Evolutionary conservation across 2,113 vertebrate species (phyloP), one percentile per base, ranked within the genome.

Genomic region (Cebidichthys violaceus): DNA sequence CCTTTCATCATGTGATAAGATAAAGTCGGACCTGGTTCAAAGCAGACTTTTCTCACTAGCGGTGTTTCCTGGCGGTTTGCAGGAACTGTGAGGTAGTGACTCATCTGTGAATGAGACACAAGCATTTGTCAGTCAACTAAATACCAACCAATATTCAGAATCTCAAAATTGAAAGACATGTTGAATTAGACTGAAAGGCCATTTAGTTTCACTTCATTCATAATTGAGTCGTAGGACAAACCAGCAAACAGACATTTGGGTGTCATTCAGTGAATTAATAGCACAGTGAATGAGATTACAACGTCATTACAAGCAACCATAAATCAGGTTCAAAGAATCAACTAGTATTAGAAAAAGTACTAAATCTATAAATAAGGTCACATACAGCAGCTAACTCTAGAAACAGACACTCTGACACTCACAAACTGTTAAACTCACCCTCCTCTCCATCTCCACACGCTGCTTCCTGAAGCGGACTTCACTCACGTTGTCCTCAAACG

Each of bases 11-110:
- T 7, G 50, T 0, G 3, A 62, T 14, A 1, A n/a, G 68, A 50
- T 60, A 3, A 11, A 43, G 20, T 22, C n/a, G 75, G 82, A 98
- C 98, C 97, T 96, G 97, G 95, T 82, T 96, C 95, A 1, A 97
- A 96, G 45, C 95, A 93, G 29, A 97, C 96, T 89, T 96, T 95
- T 17, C 95, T 96, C 90, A 96, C 95, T 27, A 96, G 93, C 1
- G 97, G 94, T 0, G 95, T 96, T 60, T 96, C 97, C 14, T 96
- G 83, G 13, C 92, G 95, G 84, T 97, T 96, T 0, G 96, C 94
- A 0, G 97, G 97, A 73, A 98, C 97, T 0, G 97, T 98, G 93
- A 99, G 94, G 92, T 97, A 99, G 85, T 97, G 97, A 89, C 96
- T 98, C 94, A 96, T 95, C 95, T 96, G 92, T 84, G 13, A 41